A percentile compares a stretch with the other conserved stretches of the same genome.
These are phyloP conservation scores for Lycodopsis pacificus DNA, from an alignment of 2,797 vertebrate genomes.

Conservation along the genomic window DNA sequence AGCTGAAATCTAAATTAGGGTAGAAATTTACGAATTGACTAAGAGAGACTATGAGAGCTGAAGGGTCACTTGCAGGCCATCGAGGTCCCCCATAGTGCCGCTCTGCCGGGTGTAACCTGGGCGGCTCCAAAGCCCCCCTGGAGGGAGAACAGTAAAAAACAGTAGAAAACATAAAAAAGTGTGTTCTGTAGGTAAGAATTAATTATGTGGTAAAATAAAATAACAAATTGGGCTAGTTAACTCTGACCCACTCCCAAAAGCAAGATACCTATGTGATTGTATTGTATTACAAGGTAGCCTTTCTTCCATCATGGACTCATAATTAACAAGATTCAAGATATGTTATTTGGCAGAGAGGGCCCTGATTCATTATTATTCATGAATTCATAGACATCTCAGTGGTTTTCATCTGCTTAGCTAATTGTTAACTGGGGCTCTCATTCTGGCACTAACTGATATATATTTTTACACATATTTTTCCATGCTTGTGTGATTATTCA, in stretches of 20 bases:
- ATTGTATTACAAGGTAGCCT: neutral
- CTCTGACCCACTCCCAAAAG: neutral
- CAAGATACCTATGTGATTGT: neutral
- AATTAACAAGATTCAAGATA: constrained; percentile 23
- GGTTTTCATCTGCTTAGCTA: constrained; percentile 31
- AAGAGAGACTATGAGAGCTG: neutral
- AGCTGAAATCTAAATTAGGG: neutral
- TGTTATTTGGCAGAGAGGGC: neutral
- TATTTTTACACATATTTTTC: constrained; percentile 19
- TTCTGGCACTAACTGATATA: constrained; percentile 8
- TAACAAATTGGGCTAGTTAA: neutral
- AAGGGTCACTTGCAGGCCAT: neutral
- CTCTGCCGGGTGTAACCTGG: neutral
- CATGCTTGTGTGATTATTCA: constrained; percentile 41
- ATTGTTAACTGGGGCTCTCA: constrained; percentile 26
- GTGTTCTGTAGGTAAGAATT: neutral
- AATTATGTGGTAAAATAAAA: neutral
- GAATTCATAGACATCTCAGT: constrained; percentile 17
- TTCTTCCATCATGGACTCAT: neutral
- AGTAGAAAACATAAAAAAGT: neutral
- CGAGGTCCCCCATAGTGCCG: neutral
- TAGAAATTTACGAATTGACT: neutral
- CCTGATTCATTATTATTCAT: constrained; percentile 43
- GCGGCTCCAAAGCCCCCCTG: neutral
- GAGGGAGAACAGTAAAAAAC: neutral